Evolutionary conservation across 2,888 invertebrate genomes (phyloP), one percentile per base, ranked within the genome.

Genomic region (Lycophotia porphyrea): DNA sequence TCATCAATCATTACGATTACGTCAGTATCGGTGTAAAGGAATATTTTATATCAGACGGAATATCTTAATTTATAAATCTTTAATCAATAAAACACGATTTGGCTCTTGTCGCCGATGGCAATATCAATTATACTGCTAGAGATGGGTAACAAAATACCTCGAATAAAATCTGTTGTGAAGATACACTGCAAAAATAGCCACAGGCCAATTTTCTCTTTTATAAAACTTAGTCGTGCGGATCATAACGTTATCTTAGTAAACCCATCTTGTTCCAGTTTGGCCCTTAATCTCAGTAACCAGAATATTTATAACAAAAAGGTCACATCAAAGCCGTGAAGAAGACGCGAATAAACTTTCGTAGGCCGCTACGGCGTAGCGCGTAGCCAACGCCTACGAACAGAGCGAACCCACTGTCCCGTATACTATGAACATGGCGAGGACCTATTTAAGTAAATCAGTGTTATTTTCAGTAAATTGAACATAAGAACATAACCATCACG

Each of bases 361-460:
- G 78, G 60, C 74, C n/a, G 80, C 80, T 80, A 80, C 80, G 81
- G 39, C 81, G 80, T 80, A 80, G 79, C 81, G n/a, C 72, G 78
- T 78, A 79, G 81, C 71, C 55, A 27, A 39, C 68, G 68, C 60
- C 61, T 61, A 76, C 81, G 80, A n/a, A n/a, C n/a, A n/a, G n/a
- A n/a, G n/a, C n/a, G n/a, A 75, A 34, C 44, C 65, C 81, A 52
- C 60, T 61, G 70, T 76, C 60, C 65, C 70, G 65, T 70, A 39
- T 42, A 72, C 64, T 63, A 71, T 64, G 24, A 49, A 47, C 52
- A 31, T 36, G 77, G 49, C 31, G 44, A 15, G 27, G 15, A 63
- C n/a, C 7, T 63, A 39, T 15, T n/a, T 18, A 39, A 15, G 7
- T 39, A 36, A 34, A 61, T 60, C 5, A 49, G 5, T 47, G 15